Conservation (phyloP, 2,113 vertebrate species). For the Meles meles region DNA sequence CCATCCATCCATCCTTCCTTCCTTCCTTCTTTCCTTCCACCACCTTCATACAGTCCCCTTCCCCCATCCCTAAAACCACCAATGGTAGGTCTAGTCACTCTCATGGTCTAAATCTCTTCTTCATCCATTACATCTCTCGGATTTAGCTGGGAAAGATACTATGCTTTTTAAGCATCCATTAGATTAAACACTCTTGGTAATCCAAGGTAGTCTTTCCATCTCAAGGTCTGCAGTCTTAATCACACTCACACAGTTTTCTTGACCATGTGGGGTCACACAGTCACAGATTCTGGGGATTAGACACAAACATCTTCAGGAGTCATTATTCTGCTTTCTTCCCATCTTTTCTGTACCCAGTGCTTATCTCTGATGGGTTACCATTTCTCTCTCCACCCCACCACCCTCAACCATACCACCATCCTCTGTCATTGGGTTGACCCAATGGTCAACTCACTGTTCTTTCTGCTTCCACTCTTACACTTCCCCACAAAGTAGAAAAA, state of each 20-base stretch:
- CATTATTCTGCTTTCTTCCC: background rate
- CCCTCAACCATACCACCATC: rapidly evolving
- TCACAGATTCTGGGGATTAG: background rate
- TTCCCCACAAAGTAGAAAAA: background rate
- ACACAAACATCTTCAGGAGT: too few species aligned
- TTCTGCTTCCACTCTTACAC: background rate
- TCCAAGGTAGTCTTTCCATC: background rate
- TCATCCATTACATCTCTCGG: background rate
- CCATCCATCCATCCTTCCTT: too few species aligned
- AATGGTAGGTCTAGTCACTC: background rate
- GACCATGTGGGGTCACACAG: background rate
- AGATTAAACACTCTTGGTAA: background rate
- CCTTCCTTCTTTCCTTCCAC: background rate
- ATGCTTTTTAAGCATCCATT: too few species aligned
- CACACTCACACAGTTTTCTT: background rate
- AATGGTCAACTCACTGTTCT: background rate
- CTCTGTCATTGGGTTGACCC: background rate
- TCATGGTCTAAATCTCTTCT: background rate
- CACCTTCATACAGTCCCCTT: background rate
- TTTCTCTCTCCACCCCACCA: background rate
- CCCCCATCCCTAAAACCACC: background rate
- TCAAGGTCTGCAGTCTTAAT: background rate
- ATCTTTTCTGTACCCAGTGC: background rate
- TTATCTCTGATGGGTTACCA: too few species aligned
- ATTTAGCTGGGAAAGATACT: background rate